These are phyloP conservation scores for Osmerus mordax DNA, from an alignment of 2,113 vertebrate genomes.

Conservation along the genomic window DNA sequence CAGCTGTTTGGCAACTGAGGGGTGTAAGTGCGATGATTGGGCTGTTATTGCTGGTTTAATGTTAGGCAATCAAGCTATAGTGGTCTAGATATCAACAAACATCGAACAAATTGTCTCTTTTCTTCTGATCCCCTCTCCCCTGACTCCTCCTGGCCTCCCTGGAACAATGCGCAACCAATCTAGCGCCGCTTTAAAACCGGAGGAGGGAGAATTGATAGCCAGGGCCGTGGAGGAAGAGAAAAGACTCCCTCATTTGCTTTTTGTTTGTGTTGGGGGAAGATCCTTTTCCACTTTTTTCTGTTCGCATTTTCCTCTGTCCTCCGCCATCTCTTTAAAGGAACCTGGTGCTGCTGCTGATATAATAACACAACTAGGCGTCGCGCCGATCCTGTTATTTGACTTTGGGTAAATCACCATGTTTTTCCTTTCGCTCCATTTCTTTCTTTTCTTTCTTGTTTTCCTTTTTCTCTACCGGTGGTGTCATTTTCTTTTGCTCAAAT, in stretches of 20 bases:
- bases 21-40: slow-evolving; percentile 99
- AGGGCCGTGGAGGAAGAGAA: slow-evolving; percentile 14
- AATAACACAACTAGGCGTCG: slow-evolving; percentile 77
- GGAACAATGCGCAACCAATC: slow-evolving; percentile 92
- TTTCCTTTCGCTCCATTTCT: slow-evolving; percentile 52
- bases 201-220: slow-evolving; percentile 71
- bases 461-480: slow-evolving; percentile 44
- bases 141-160: slow-evolving; percentile 84
- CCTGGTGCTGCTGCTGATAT: slow-evolving; percentile 70
- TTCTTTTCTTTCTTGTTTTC: slow-evolving; percentile 55
- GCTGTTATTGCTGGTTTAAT: slow-evolving; percentile 99
- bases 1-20: slow-evolving; percentile 87
- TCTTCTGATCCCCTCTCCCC: slow-evolving; percentile 92
- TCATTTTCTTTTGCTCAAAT: slow-evolving; percentile 77
- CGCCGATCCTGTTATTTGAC: slow-evolving; percentile 72
- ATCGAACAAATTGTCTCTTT: slow-evolving; percentile 97
- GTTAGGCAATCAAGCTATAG: slow-evolving; percentile 99
- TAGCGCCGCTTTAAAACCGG: slow-evolving; percentile 80
- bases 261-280: slow-evolving; percentile 58
- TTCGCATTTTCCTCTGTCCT: slow-evolving; percentile 34
- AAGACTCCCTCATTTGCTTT: slow-evolving; percentile 41
- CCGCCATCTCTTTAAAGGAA: slow-evolving; percentile 49
- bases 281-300: slow-evolving; percentile 57
- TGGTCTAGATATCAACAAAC: slow-evolving; percentile 99
- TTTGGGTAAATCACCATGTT: slow-evolving; percentile 75